Evolutionary conservation across 2,113 vertebrate species (phyloP).

Genomic region (Salminus brasiliensis): DNA sequence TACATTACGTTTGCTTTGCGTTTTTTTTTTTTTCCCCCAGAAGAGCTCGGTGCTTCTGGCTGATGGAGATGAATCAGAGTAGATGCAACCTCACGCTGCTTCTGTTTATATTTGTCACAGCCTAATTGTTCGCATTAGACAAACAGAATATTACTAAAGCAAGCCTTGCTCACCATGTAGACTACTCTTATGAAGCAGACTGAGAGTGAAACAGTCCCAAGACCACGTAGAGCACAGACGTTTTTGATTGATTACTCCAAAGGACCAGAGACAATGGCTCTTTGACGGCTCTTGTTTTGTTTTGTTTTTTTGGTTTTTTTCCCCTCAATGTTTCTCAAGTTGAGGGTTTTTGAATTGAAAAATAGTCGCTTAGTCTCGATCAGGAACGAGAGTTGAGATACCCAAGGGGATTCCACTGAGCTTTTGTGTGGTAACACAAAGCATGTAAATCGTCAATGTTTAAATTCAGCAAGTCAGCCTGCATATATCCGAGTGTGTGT

Average conservation of each 20-base stretch:
- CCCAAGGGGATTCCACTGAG: conserved; percentile 20
- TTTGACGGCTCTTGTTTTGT: conserved; percentile 39
- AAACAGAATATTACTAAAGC: conserved; percentile 7
- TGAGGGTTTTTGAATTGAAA: conserved; percentile 39
- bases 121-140: conserved; percentile 20
- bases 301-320: conserved; percentile 8
- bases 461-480: neutral
- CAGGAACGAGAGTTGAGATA: conserved; percentile 17
- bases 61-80: neutral
- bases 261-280: conserved; percentile 41
- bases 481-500: neutral
- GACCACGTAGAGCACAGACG: conserved; percentile 35
- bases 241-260: conserved; percentile 48
- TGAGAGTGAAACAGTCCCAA: conserved; percentile 28
- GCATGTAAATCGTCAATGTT: conserved; percentile 19
- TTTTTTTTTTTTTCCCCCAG: neutral
- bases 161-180: neutral
- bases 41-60: neutral
- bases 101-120: neutral
- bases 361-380: conserved; percentile 35
- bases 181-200: neutral
- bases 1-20: neutral
- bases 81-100: neutral
- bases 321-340: conserved; percentile 42
- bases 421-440: conserved; percentile 25